Percentiles rank a stretch among this genome's conserved stretches.
These are phyloP conservation scores for Hyppa rectilinea DNA, from an alignment of 2,888 invertebrate species.

Conservation along the genomic window DNA sequence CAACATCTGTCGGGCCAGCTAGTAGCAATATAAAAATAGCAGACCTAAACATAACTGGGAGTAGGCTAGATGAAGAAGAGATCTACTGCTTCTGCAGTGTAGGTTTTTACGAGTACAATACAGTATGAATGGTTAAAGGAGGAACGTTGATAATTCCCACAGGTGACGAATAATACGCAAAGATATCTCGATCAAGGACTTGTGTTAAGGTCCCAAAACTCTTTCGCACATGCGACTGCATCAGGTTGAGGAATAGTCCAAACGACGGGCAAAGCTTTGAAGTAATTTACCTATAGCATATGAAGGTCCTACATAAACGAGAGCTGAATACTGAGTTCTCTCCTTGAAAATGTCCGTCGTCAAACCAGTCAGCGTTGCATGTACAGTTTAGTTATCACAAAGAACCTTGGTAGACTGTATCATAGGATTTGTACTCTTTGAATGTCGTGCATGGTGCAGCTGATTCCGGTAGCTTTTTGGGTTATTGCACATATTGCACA, in stretches of 20 bases:
- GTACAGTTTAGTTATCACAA: background rate
- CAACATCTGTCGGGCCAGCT: too few species aligned
- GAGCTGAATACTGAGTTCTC: background rate
- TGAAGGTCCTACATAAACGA: too few species aligned
- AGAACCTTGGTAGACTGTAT: background rate
- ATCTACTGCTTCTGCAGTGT: background rate
- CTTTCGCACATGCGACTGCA: background rate
- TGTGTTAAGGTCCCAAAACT: background rate
- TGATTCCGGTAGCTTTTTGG: background rate
- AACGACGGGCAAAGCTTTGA: background rate
- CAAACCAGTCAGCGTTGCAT: background rate
- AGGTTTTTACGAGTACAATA: background rate
- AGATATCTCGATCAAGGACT: background rate
- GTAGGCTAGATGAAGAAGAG: conserved; percentile 6
- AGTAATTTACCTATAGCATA: background rate
- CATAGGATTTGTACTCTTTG: background rate
- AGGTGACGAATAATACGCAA: background rate
- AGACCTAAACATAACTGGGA: conserved; percentile 13
- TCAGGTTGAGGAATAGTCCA: background rate
- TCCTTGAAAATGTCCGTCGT: too few species aligned
- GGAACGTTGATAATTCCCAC: background rate
- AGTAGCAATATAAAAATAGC: conserved; percentile 44
- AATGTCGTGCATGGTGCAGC: background rate
- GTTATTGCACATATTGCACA: background rate
- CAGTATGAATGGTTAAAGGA: background rate